A percentile compares a stretch with the other conserved stretches of the same genome.
Evolutionary conservation across 2,113 vertebrate species (phyloP).

Genomic region (Anseranas semipalmata): DNA sequence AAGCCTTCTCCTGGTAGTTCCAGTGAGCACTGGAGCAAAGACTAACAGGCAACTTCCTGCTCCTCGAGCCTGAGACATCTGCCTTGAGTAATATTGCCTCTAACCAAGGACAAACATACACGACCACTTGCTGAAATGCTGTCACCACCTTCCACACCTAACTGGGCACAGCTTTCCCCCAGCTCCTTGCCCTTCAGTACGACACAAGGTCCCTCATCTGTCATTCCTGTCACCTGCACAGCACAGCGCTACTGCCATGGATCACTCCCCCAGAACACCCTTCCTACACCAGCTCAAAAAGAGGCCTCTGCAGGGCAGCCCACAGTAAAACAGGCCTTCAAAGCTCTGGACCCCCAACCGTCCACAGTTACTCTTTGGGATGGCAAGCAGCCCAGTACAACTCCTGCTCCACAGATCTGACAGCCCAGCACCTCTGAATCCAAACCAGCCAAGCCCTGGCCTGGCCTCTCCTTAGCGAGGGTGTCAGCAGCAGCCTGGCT

Average conservation of each 20-base stretch:
- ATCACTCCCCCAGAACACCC: not conserved
- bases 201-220: not conserved
- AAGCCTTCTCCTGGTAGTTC: not conserved
- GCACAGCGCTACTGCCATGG: not conserved
- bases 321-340: not conserved
- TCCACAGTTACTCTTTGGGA: not conserved
- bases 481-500: not conserved
- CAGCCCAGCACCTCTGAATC: not conserved
- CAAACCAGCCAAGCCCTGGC: not conserved
- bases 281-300: not conserved
- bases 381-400: not conserved
- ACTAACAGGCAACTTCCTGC: not conserved
- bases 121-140: not conserved
- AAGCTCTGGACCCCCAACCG: not conserved
- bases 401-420: not conserved
- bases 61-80: not conserved
- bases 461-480: not conserved
- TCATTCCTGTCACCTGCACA: not conserved
- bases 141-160: not conserved
- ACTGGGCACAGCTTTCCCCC: not conserved
- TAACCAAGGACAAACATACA: not conserved
- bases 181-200: not conserved
- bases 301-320: not conserved
- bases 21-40: not conserved
- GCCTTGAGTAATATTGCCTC: not conserved